Conservation (phyloP, 2,888 invertebrate genomes). For the Dione vanillae region DNA sequence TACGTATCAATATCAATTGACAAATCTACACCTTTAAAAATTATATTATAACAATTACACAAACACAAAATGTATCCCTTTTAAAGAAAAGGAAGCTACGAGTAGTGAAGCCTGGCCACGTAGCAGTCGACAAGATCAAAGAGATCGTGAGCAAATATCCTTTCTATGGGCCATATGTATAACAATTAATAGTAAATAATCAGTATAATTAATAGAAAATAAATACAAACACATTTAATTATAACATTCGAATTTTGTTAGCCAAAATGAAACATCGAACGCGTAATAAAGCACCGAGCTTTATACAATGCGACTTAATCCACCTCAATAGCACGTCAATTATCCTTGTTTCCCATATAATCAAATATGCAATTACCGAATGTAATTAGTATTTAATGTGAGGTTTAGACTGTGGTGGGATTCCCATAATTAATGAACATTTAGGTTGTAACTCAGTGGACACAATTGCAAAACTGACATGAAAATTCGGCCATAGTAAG, state of each 20-base stretch:
- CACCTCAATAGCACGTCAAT: conserved; percentile 43
- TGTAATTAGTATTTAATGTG: conserved; percentile 51
- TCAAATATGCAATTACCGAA: conserved; percentile 51
- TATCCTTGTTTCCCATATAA: conserved; percentile 48
- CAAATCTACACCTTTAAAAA: no score
- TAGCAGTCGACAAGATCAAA: no score
- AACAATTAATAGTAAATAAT: not conserved
- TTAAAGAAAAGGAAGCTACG: no score
- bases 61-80: no score
- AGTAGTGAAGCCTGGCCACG: no score
- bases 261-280: conserved; percentile 32
- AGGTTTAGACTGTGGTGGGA: conserved; percentile 47
- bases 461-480: conserved; percentile 36
- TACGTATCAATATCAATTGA: no score
- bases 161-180: no score
- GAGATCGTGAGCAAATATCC: no score
- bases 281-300: conserved; percentile 39
- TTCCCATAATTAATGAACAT: conserved; percentile 49
- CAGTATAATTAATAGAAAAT: not conserved
- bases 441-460: conserved; percentile 45
- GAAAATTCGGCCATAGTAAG: conserved; percentile 17
- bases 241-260: conserved; percentile 18
- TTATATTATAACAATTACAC: no score
- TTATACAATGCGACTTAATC: conserved; percentile 45
- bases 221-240: conserved; percentile 16